Base-by-base conservation (phyloP, 1,140 invertebrate genomes). In the Penaeus indicus region DNA sequence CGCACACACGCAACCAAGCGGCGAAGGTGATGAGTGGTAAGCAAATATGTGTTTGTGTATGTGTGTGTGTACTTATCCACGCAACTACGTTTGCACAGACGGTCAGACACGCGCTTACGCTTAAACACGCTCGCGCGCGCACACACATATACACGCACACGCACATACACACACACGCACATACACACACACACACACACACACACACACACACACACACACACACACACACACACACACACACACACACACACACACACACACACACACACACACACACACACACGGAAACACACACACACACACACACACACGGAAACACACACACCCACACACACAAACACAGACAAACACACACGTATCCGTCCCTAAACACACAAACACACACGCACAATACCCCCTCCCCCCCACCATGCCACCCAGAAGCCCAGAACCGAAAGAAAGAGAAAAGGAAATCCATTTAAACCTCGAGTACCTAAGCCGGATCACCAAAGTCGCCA, bases 81-180 rank as follows among this genome's bases (percentile, higher is more conserved):
- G 32, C 67, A 72, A 32, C 1, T 19, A 2, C 13, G 18, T 32
- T 25, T 32, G 32, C 21, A 72, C 67, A 72, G n/a, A 72, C 47
- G 61, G 19, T 16, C 22, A 19, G 62, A 69, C 82, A 84, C 63
- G 64, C 61, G 62, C 82, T 69, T 19, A 84, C 62, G 27, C 82
- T n/a, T 60, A 22, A 1, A 32, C 21, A 72, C 21, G 18, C 2
- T 0, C 21, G 32, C 21, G 32, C 21, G 11, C 21, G 18, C 16
- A 13, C 21, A 27, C 47, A 63, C 32, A 84, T 32, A 84, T n/a
- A 84, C 63, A 42, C 38, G 25, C 82, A 64, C 63, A 84, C 63
- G n/a, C 80, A 84, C 63, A 82, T 54, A 82, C 54, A 82, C 80
- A 82, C 80, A 82, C 80, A 82, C 80, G 54, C 80, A 82, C 80